phyloP scores from a whole-genome alignment of 2,797 vertebrate species.

The Poecilia picta region DNA sequence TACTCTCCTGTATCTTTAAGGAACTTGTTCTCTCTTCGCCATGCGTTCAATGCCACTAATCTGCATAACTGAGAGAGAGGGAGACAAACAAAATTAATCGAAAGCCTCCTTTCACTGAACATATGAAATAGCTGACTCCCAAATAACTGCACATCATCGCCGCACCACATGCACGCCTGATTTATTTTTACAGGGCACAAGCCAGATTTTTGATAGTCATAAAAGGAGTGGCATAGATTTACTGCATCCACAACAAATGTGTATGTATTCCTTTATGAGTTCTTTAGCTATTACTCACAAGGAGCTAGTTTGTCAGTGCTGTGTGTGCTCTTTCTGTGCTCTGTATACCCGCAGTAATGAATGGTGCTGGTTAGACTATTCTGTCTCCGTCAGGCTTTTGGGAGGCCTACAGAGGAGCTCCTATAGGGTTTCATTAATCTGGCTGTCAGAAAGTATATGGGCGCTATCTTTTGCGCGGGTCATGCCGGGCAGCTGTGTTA shows the following conservation, averaged over 20 bases:
- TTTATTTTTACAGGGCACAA: conserved; percentile 66
- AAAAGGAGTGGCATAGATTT: conserved; percentile 74
- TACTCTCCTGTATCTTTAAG: conserved; percentile 35
- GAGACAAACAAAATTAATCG: conserved; percentile 56
- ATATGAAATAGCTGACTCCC: conserved; percentile 62
- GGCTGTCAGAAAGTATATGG: conserved; percentile 79
- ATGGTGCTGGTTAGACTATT: conserved; percentile 80
- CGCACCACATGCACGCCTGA: conserved; percentile 45
- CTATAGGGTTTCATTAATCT: conserved; percentile 81
- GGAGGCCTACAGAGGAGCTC: conserved; percentile 78
- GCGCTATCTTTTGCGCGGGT: conserved; percentile 76
- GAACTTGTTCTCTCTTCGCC: conserved; percentile 30
- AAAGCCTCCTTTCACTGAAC: conserved; percentile 47
- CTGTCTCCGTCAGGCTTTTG: conserved; percentile 82
- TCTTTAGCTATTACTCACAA: conserved; percentile 82
- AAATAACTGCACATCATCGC: conserved; percentile 47
- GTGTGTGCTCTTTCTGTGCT: conserved; percentile 81
- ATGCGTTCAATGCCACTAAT: conserved; percentile 53
- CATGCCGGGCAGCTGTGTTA: conserved; percentile 76
- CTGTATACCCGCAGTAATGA: conserved; percentile 76
- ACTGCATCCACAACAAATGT: conserved; percentile 76
- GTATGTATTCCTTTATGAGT: conserved; percentile 80
- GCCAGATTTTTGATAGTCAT: conserved; percentile 67
- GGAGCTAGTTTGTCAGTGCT: conserved; percentile 82
- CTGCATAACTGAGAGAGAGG: conserved; percentile 45